Evolutionary conservation across 2,797 vertebrate genomes (phyloP).

Genomic region (Lindbergichthys nudifrons): DNA sequence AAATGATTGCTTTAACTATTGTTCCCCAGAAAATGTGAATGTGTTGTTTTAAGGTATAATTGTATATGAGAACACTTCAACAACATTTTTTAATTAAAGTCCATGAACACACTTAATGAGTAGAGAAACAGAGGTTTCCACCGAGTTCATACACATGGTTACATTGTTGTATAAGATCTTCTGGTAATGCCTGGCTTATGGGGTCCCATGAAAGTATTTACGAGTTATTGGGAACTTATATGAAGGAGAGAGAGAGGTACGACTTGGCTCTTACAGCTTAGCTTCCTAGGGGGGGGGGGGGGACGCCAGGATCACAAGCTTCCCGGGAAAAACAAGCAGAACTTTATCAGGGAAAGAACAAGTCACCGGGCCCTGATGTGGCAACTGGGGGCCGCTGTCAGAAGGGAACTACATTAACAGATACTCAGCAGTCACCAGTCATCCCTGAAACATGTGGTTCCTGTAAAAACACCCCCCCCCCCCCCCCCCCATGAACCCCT

Average conservation of each 20-base stretch:
- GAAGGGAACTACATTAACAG: conserved; percentile 70
- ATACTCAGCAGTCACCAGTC: conserved; percentile 78
- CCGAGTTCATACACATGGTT: conserved; percentile 42
- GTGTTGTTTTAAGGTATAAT: conserved; percentile 6
- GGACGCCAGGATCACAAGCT: conserved; percentile 58
- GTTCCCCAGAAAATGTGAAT: neutral
- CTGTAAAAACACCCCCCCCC: conserved; percentile 78
- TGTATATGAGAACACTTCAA: conserved; percentile 5
- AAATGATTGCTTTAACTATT: neutral
- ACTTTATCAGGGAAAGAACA: conserved; percentile 77
- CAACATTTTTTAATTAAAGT: conserved; percentile 2
- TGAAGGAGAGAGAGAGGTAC: conserved; percentile 60
- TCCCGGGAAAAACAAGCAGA: conserved; percentile 75
- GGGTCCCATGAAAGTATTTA: conserved; percentile 77
- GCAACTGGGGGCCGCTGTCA: conserved; percentile 71
- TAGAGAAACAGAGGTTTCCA: conserved; percentile 27
- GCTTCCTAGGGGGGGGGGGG: conserved; percentile 34
- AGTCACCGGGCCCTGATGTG: conserved; percentile 75
- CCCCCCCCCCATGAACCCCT: conserved; percentile 41
- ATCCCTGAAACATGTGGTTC: conserved; percentile 80
- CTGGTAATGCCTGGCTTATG: conserved; percentile 66
- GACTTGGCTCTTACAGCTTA: conserved; percentile 65
- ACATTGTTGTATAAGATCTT: conserved; percentile 56
- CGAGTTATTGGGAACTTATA: conserved; percentile 73
- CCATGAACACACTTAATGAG: conserved; percentile 15